phyloP scores from a whole-genome alignment of 2,888 invertebrate species.

The Zelleria hepariella region DNA sequence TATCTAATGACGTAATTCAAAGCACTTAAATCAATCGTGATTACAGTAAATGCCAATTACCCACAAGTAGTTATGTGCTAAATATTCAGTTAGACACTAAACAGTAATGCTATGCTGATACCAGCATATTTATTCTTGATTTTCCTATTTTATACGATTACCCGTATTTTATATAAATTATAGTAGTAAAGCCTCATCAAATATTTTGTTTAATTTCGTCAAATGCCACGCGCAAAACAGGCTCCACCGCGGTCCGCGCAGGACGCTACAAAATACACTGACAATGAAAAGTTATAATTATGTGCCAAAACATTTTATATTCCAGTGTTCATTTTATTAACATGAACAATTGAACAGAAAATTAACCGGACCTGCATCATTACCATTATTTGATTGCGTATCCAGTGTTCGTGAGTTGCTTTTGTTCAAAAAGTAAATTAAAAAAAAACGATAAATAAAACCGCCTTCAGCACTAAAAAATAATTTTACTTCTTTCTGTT shows the following conservation, averaged over 20 bases:
- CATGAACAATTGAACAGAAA: too few relatives aligned
- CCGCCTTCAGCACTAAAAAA: too few relatives aligned
- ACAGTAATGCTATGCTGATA: background rate
- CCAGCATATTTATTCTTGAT: background rate
- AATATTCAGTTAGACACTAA: background rate
- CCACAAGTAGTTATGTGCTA: background rate
- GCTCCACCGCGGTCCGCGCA: constrained; percentile 41
- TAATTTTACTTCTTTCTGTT: too few relatives aligned
- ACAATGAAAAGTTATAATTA: constrained; percentile 24
- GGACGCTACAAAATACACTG: constrained; percentile 27
- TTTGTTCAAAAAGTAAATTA: too few relatives aligned
- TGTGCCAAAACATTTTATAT: too few relatives aligned
- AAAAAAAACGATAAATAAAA: too few relatives aligned
- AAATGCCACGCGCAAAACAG: constrained; percentile 53
- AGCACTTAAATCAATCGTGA: background rate
- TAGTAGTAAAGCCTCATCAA: background rate
- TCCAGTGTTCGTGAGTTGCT: too few relatives aligned
- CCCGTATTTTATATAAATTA: background rate
- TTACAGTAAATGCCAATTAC: background rate
- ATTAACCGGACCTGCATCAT: too few relatives aligned
- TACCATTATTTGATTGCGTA: too few relatives aligned
- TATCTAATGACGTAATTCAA: background rate
- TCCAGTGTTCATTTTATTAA: too few relatives aligned
- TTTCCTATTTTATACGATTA: too few relatives aligned
- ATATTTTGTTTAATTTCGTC: constrained; percentile 36